These are phyloP conservation scores for Heliconius erato DNA, from an alignment of 2,888 invertebrate species.

Conservation along the genomic window DNA sequence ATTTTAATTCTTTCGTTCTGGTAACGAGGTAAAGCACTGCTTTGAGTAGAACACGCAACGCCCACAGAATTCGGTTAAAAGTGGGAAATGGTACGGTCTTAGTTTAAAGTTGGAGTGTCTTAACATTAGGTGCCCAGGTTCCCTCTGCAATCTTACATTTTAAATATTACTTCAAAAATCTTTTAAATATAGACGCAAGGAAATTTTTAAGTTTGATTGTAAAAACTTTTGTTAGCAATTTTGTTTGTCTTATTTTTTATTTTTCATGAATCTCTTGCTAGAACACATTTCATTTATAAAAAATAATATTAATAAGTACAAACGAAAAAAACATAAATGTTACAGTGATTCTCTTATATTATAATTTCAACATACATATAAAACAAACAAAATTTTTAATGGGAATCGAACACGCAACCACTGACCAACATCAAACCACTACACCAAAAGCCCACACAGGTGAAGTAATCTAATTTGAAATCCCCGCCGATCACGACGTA, in stretches of 20 bases:
- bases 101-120: background rate
- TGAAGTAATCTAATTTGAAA: constrained; percentile 29
- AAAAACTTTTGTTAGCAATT: too few relatives aligned
- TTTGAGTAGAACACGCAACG: background rate
- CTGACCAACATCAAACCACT: background rate
- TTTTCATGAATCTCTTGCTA: too few relatives aligned
- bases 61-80: background rate
- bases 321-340: too few relatives aligned
- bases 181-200: background rate
- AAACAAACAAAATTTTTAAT: background rate
- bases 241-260: too few relatives aligned
- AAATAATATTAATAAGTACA: too few relatives aligned
- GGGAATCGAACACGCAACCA: background rate
- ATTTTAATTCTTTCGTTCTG: background rate
- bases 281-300: too few relatives aligned
- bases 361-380: background rate
- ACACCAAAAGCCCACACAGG: background rate
- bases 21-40: background rate
- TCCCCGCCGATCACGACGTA: constrained; percentile 16
- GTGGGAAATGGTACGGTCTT: background rate
- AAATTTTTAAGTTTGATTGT: background rate
- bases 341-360: too few relatives aligned
- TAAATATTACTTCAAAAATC: too few relatives aligned
- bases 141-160: too few relatives aligned
- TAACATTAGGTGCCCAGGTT: background rate